Evolutionary conservation across 92 coral and sea anemone genomes (phyloP), one percentile per base, ranked within the genome.

Genomic region (Epizoanthus stellaris): DNA sequence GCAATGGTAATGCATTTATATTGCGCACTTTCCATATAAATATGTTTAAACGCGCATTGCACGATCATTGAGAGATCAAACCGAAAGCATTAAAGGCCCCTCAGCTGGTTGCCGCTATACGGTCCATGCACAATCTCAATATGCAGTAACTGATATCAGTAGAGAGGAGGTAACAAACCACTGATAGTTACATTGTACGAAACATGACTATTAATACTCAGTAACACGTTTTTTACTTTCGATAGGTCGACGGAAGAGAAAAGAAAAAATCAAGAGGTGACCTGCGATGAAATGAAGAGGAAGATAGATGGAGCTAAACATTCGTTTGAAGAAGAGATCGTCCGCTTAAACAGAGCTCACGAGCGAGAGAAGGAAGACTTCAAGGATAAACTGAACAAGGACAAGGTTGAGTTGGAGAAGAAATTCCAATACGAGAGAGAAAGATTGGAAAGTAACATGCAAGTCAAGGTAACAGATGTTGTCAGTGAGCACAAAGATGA

Each of bases 221-320:
- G 83, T 4, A 85, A 89, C 23, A 91, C 75, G 34, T 77, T 82
- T 4, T 91, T 87, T 12, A 87, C 85, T 34, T 58, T 91, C 16
- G 77, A 82, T 45, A 91, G 87, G 52, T 87, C 95, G 6, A 84
- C 93, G 2, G 83, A 79, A 30, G 93, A 91, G 59, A 89, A 92
- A 85, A 72, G 90, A 82, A 89, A 85, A 60, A 74, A 82, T 56
- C 92, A 93, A 62, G 87, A 93, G 63, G 87, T 85, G 19, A 69
- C 83, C 23, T 80, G 81, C 53, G 64, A 65, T 21, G 90, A 91
- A 69, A 77, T 73, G 39, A 87, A 70, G 49, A 85, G 88, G 69
- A 86, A 87, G 70, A 49, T 87, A 17, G 87, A 87, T 43, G 82
- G 57, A 4, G 81, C 77, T 54, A 71, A 45, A 5, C 65, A 61